Conservation (phyloP, 2,888 invertebrate species). For the Paralinhomoeus sp. region DNA sequence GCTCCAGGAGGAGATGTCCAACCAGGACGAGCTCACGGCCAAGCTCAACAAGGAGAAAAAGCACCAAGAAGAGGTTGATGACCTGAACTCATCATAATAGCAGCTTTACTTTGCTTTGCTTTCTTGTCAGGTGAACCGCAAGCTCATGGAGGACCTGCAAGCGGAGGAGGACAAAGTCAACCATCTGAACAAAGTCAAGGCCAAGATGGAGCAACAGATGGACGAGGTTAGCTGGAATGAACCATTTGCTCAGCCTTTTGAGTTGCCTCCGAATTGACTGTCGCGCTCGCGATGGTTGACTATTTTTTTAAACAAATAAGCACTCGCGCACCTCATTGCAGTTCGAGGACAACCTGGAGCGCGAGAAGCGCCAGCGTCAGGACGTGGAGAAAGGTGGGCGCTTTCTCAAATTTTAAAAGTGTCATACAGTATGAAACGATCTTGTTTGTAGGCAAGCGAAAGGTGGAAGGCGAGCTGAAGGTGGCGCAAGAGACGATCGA, state of each 20-base stretch:
- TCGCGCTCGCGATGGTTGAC: too few relatives aligned
- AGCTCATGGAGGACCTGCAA: slow-evolving; percentile 31
- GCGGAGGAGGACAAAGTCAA: slow-evolving; percentile 98
- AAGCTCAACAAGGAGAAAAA: slow-evolving; percentile 48
- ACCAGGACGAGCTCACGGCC: slow-evolving; percentile 69
- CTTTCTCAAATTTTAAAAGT: too few relatives aligned
- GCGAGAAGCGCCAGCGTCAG: slow-evolving; percentile 88
- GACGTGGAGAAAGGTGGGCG: slow-evolving; percentile 34
- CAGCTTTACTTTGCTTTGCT: too few relatives aligned
- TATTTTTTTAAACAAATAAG: too few relatives aligned
- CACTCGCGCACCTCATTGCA: background rate
- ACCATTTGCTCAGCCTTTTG: background rate
- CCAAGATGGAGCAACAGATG: slow-evolving; percentile 55
- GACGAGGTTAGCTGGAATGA: slow-evolving; percentile 14
- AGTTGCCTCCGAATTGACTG: too few relatives aligned
- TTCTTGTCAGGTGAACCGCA: slow-evolving; percentile 17
- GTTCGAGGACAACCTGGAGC: slow-evolving; percentile 73
- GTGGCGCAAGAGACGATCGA: slow-evolving; percentile 37
- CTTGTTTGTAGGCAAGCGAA: slow-evolving; percentile 31
- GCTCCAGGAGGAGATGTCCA: slow-evolving; percentile 80
- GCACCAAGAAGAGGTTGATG: slow-evolving; percentile 57
- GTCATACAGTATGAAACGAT: too few relatives aligned
- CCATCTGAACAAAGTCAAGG: slow-evolving; percentile 97
- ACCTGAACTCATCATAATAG: too few relatives aligned
- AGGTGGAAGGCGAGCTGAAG: slow-evolving; percentile 93